Base-by-base conservation (phyloP, 2,113 vertebrate genomes). In the Cavia aperea region DNA sequence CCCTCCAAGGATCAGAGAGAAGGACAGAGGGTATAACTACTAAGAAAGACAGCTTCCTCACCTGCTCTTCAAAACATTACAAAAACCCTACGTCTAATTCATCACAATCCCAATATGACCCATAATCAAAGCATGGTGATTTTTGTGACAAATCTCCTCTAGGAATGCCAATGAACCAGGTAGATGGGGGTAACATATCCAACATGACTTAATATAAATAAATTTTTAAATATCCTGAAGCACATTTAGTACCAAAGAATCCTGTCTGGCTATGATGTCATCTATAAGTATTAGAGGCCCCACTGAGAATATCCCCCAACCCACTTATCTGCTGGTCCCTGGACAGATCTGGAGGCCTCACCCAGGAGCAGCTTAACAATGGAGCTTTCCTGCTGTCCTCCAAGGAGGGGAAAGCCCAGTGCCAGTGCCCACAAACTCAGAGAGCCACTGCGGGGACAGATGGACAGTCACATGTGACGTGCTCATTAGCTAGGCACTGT, bases 401-500 rank as follows among this genome's bases (percentile, higher is more conserved):
- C 6, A 6, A 85, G 29, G 62, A 65, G 43, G 36, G 5, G 43
- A 29, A 19, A 51, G n/a, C 60, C 19, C 7, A 19, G 78, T 23
- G 11, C 75, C 19, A n/a, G 23, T 8, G 15, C 49, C 12, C 63
- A 70, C 63, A 49, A 58, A 26, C 0, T 31, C 5, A 4, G 4
- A 9, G 12, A 29, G 75, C 26, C 8, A 24, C 5, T 11, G 46
- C 46, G 33, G 15, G 21, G 62, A 49, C 23, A n/a, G 65, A 21
- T 0, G 0, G 75, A 24, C 16, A 8, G 29, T 72, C 90, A 58
- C n/a, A 0, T 9, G 24, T 12, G 11, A 24, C 26, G 15, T 5
- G 3, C n/a, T 65, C 19, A 26, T 54, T 6, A 56, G n/a, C n/a
- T 5, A 51, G 49, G 33, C 1, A 65, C 77, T 26, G n/a, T 18